Percentiles rank a stretch among this genome's conserved stretches.
These are phyloP conservation scores for Leptonema lineaticorne DNA, from an alignment of 1,140 invertebrate genomes.

Conservation along the genomic window DNA sequence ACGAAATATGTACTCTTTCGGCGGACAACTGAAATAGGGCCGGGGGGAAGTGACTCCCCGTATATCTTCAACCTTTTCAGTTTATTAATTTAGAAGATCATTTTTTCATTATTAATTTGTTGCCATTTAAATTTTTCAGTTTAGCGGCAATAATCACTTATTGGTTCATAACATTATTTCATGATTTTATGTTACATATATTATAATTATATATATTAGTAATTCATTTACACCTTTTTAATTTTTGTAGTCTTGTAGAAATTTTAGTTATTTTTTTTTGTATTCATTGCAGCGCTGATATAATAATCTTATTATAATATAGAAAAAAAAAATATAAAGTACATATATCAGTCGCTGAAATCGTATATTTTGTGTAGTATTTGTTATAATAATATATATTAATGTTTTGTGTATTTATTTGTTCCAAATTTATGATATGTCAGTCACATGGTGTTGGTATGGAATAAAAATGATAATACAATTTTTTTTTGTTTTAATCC, in stretches of 20 bases:
- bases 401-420: no score
- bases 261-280: no score
- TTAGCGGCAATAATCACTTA: not conserved
- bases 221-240: no score
- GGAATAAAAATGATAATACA: not conserved
- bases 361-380: no score
- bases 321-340: no score
- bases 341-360: no score
- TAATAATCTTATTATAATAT: no score
- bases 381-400: no score
- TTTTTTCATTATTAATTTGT: not conserved
- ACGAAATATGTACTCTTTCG: slow-evolving; percentile 71
- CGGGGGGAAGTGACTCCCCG: slow-evolving; percentile 17
- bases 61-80: not conserved
- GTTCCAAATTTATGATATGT: not conserved
- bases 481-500: not conserved
- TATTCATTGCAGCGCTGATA: no score
- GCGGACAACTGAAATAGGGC: slow-evolving; percentile 66
- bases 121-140: not conserved
- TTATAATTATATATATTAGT: not conserved
- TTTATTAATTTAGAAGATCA: not conserved
- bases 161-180: not conserved
- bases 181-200: not conserved
- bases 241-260: no score
- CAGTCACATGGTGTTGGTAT: slow-evolving; percentile 12